Evolutionary conservation across 1,140 invertebrate genomes (phyloP).

Genomic region (Agrypnia vestita): DNA sequence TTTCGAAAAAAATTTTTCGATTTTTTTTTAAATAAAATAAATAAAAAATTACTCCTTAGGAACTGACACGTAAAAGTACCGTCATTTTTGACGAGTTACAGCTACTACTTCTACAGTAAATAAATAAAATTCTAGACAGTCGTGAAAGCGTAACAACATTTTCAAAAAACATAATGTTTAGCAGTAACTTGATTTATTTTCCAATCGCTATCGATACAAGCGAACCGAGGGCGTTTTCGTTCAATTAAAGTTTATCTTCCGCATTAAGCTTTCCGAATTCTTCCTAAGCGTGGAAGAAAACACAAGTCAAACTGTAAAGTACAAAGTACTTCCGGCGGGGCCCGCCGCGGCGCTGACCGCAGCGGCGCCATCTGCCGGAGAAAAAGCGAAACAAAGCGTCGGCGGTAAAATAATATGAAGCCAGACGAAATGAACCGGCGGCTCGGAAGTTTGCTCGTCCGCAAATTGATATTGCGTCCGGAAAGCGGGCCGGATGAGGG

Average conservation of each 20-base stretch:
- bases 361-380: slow-evolving; percentile 43
- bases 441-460: slow-evolving; percentile 55
- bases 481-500: slow-evolving; percentile 22
- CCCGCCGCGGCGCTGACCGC: slow-evolving; percentile 20
- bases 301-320: slow-evolving; percentile 12
- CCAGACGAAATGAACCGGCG: slow-evolving; percentile 53
- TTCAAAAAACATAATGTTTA: too few species aligned
- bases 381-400: slow-evolving; percentile 45
- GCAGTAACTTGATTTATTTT: too few species aligned
- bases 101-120: too few species aligned
- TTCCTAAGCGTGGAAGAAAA: not conserved
- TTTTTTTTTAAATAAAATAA: too few species aligned
- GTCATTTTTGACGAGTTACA: too few species aligned
- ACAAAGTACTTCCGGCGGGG: slow-evolving; percentile 10
- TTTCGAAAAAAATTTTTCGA: too few species aligned
- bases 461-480: slow-evolving; percentile 59
- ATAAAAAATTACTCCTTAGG: too few species aligned
- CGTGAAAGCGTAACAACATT: too few species aligned
- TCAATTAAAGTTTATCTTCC: slow-evolving; percentile 21
- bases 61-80: too few species aligned
- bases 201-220: not conserved
- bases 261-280: slow-evolving; percentile 6
- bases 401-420: slow-evolving; percentile 47
- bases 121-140: too few species aligned
- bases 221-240: not conserved